A percentile compares a stretch with the other conserved stretches of the same genome.
Conservation (phyloP, 2,113 vertebrate species). For the Ictidomys tridecemlineatus region DNA sequence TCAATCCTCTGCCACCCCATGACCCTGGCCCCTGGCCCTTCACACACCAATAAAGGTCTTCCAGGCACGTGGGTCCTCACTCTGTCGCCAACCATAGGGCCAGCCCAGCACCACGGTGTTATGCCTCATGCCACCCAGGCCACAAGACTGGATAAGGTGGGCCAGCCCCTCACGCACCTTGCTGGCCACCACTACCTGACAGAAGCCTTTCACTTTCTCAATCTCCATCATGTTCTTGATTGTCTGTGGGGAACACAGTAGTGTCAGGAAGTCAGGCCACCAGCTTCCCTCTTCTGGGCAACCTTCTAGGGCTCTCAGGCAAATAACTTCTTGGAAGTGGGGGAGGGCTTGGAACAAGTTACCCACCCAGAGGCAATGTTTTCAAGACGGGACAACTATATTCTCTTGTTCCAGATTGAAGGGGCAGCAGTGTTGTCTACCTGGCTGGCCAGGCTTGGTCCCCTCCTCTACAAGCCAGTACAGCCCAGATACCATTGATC, state of each 20-base stretch:
- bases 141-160: slow-evolving; percentile 98
- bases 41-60: slow-evolving; percentile 97
- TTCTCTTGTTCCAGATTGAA: background rate
- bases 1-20: background rate
- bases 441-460: background rate
- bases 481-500: background rate
- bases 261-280: slow-evolving; percentile 58
- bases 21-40: background rate
- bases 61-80: slow-evolving; percentile 98
- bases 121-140: slow-evolving; percentile 98
- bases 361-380: background rate
- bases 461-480: background rate
- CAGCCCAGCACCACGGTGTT: slow-evolving; percentile 98
- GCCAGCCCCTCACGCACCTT: slow-evolving; percentile 96
- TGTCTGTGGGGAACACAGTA: slow-evolving; percentile 88
- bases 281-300: background rate
- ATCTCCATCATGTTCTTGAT: slow-evolving; percentile 99
- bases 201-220: slow-evolving; percentile 98
- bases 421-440: background rate
- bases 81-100: slow-evolving; percentile 99
- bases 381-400: background rate
- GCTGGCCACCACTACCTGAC: slow-evolving; percentile 96
- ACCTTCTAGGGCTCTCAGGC: background rate
- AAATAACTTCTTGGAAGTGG: background rate
- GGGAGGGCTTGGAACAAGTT: background rate